Conservation (phyloP, 2,797 vertebrate species). For the Pseudochromis fuscus region DNA sequence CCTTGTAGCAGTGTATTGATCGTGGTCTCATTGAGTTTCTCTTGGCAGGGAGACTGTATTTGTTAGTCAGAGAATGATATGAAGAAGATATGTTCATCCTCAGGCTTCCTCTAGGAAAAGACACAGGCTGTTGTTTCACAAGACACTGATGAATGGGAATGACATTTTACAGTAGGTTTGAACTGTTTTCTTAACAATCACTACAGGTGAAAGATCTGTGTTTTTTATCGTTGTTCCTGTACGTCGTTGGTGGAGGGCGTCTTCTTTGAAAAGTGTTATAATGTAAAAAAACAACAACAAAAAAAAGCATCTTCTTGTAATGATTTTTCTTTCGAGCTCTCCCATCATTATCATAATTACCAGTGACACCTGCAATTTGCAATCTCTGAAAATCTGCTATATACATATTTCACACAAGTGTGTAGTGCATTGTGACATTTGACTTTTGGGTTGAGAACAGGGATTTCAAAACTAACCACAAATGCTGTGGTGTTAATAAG, state of each 20-base stretch:
- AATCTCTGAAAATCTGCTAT: slow-evolving; percentile 42
- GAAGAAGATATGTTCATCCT: slow-evolving; percentile 78
- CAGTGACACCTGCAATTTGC: slow-evolving; percentile 42
- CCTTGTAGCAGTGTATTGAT: slow-evolving; percentile 83
- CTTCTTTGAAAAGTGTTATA: background rate
- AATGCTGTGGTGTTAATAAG: slow-evolving; percentile 37
- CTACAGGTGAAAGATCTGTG: slow-evolving; percentile 33
- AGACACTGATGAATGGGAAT: slow-evolving; percentile 67
- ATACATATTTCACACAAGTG: slow-evolving; percentile 43
- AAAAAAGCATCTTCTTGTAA: slow-evolving; percentile 36
- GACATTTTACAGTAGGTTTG: slow-evolving; percentile 49
- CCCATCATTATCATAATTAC: slow-evolving; percentile 44
- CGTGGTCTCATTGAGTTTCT: slow-evolving; percentile 81
- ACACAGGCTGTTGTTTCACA: slow-evolving; percentile 70
- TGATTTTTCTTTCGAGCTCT: slow-evolving; percentile 40
- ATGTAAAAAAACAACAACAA: background rate
- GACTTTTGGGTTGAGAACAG: slow-evolving; percentile 38
- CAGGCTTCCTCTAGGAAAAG: slow-evolving; percentile 68
- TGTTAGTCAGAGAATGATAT: slow-evolving; percentile 78
- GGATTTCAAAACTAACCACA: slow-evolving; percentile 28
- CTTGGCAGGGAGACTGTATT: slow-evolving; percentile 76
- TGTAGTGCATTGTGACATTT: slow-evolving; percentile 38
- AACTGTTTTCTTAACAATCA: slow-evolving; percentile 54
- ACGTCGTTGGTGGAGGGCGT: background rate
- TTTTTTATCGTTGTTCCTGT: slow-evolving; percentile 27